Evolutionary conservation across 2,888 invertebrate species (phyloP), one percentile per base, ranked within the genome.

Genomic region (Hypsopygia costalis): DNA sequence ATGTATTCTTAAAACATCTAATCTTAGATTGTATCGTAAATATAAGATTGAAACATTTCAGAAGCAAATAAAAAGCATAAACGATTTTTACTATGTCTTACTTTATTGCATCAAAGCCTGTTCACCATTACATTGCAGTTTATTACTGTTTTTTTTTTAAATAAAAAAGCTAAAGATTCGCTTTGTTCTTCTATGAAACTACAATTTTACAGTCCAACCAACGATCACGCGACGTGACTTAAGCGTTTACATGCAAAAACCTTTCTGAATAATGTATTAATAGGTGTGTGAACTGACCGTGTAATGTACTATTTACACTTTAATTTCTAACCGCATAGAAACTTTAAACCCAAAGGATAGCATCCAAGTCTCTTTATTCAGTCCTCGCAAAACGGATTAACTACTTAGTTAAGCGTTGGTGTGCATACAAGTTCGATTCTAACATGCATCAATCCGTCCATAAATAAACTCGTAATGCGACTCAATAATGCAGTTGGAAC

Each of bases 401-500:
- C 12, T 11, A 11, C 11, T 5, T 25, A 31, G 31, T 5, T n/a
- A n/a, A n/a, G n/a, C 11, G 44, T 40, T 47, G 6, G 10, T 21
- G 21, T 11, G 21, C 22, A 11, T 8, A 11, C n/a, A 6, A 35
- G 35, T 28, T 32, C 11, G 8, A 28, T 32, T 36, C 7, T 11
- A 37, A 38, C 27, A 11, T 16, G 25, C 39, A 27, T 27, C 16
- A 33, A 25, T 22, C 27, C 12, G 25, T 39, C 34, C 30, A 39
- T 47, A 55, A 52, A 65, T 64, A 63, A 62, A 59, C 57, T 59
- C 52, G 37, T 52, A 62, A 59, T 61, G 52, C 56, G 47, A 66
- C 60, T 63, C 58, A 62, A 62, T 58, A 61, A 68, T 62, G 53
- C 51, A 62, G 62, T 58, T 55, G 58, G 57, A 66, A 63, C 62